Percentiles rank a stretch among this genome's conserved stretches.
These are phyloP conservation scores for Idris sp. DNA, from an alignment of 1,140 invertebrate genomes.

Conservation along the genomic window DNA sequence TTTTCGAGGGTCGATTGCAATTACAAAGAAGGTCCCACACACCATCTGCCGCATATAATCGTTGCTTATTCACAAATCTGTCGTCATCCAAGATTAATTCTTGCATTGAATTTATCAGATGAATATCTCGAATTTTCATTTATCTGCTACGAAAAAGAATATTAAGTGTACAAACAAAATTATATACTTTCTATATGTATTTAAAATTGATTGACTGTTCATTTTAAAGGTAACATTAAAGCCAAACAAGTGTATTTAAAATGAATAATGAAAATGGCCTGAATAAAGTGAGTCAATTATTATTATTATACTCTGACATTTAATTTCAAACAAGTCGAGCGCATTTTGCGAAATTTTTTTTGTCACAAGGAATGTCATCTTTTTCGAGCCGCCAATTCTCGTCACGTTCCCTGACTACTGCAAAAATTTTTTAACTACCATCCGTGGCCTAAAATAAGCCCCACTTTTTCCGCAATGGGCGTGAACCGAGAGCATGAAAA, in stretches of 20 bases:
- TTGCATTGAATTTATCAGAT: too few species aligned
- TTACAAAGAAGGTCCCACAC: slow-evolving; percentile 43
- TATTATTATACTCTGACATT: slow-evolving; percentile 10
- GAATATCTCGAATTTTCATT: too few species aligned
- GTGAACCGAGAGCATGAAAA: slow-evolving; percentile 61
- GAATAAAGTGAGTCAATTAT: background rate
- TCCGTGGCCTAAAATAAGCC: slow-evolving; percentile 64
- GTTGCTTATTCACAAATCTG: slow-evolving; percentile 39
- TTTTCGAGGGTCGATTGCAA: slow-evolving; percentile 26
- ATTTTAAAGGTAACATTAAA: too few species aligned
- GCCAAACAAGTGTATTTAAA: too few species aligned
- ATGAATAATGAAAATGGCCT: background rate
- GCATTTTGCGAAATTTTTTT: slow-evolving; percentile 25
- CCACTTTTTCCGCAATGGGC: slow-evolving; percentile 62
- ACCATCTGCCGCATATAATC: slow-evolving; percentile 59
- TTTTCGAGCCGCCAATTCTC: background rate
- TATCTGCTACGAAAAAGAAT: too few species aligned
- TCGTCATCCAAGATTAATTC: too few species aligned
- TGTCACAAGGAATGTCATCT: slow-evolving; percentile 25
- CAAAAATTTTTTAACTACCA: slow-evolving; percentile 63
- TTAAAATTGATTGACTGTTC: too few species aligned
- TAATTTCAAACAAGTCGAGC: slow-evolving; percentile 16
- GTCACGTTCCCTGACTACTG: slow-evolving; percentile 40
- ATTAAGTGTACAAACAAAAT: too few species aligned
- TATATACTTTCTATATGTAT: too few species aligned